phyloP scores from a whole-genome alignment of 2,888 invertebrate genomes.

The Spilosoma lubricipeda region DNA sequence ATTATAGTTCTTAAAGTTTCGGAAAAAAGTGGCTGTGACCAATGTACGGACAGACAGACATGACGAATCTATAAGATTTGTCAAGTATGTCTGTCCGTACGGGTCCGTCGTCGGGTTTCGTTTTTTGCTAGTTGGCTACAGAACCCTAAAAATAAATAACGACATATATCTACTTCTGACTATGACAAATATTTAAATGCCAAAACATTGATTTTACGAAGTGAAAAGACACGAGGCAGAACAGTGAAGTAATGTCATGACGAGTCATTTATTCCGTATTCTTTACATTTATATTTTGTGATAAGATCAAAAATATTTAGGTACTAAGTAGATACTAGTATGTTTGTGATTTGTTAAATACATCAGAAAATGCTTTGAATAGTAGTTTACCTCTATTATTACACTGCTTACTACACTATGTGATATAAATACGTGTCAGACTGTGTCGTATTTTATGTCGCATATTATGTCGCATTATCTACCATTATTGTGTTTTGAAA shows the following conservation, averaged over 20 bases:
- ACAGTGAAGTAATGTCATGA: background rate
- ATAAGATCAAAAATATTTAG: background rate
- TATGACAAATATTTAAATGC: background rate
- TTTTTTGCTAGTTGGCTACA: too few species aligned
- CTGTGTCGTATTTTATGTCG: constrained; percentile 17
- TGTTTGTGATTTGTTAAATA: constrained; percentile 12
- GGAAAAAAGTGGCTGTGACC: too few species aligned
- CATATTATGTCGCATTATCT: constrained; percentile 19
- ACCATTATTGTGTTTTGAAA: constrained; percentile 45
- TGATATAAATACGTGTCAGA: constrained; percentile 12
- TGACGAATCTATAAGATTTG: too few species aligned
- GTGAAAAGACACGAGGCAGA: background rate
- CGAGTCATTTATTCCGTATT: background rate
- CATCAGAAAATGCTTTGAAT: constrained; percentile 7
- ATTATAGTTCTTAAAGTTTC: too few species aligned
- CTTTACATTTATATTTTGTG: background rate
- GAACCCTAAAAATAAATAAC: background rate
- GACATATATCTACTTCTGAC: background rate
- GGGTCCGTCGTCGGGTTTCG: too few species aligned
- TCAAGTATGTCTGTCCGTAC: too few species aligned
- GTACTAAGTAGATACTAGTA: background rate
- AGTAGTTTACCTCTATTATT: constrained; percentile 12
- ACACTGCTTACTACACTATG: constrained; percentile 5
- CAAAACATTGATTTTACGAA: constrained; percentile 17
- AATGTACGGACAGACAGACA: too few species aligned